Evolutionary conservation across 2,797 vertebrate genomes (phyloP).

Genomic region (Poeciliopsis presidionis): DNA sequence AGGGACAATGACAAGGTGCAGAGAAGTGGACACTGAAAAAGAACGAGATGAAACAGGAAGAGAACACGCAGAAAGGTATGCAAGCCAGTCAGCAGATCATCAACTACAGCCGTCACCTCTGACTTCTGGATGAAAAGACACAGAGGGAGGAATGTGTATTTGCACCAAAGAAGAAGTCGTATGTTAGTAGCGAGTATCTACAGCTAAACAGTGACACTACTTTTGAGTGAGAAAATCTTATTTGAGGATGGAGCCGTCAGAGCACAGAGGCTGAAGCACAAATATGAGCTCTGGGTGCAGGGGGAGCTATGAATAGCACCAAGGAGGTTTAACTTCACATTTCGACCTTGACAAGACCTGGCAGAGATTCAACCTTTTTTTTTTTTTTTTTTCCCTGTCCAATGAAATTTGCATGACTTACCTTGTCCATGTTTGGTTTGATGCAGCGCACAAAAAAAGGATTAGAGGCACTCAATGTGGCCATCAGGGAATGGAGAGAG

Average conservation of each 20-base stretch:
- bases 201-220: conserved; percentile 18
- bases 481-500: conserved; percentile 93
- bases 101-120: conserved; percentile 63
- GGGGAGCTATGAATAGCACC: conserved; percentile 59
- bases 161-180: conserved; percentile 26
- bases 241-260: conserved; percentile 9
- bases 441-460: conserved; percentile 96
- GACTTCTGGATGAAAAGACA: conserved; percentile 59
- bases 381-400: conserved; percentile 24
- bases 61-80: not conserved
- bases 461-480: conserved; percentile 89
- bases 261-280: conserved; percentile 21
- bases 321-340: conserved; percentile 54
- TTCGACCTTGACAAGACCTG: conserved; percentile 61
- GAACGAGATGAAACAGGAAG: conserved; percentile 6
- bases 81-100: conserved; percentile 61
- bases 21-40: not conserved
- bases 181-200: conserved; percentile 22
- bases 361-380: conserved; percentile 41
- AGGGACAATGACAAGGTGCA: conserved; percentile 17
- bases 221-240: conserved; percentile 20
- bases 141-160: conserved; percentile 70
- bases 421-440: conserved; percentile 94
- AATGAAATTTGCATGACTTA: conserved; percentile 68
- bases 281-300: conserved; percentile 45